phyloP scores from a whole-genome alignment of 53 echinoderm and acorn worm species.

The Astropecten irregularis region DNA sequence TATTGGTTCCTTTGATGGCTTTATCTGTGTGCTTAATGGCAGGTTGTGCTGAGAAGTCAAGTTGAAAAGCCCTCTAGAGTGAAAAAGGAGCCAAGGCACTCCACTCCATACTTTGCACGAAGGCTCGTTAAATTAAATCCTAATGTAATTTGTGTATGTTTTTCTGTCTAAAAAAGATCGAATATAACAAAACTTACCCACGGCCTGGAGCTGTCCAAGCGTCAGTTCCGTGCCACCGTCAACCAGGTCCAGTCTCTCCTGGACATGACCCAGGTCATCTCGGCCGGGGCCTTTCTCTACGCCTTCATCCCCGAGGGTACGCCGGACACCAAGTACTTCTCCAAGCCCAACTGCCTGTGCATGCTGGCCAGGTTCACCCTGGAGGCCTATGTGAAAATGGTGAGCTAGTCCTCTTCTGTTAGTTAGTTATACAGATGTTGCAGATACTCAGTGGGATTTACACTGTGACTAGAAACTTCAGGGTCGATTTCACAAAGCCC shows the following conservation, averaged over 20 bases:
- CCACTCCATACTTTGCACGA: no score
- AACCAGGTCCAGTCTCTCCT: slow-evolving; percentile 87
- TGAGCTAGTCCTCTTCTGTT: slow-evolving; percentile 1
- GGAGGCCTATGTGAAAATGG: slow-evolving; percentile 96
- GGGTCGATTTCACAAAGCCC: no score
- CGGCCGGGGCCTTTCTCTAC: slow-evolving; percentile 96
- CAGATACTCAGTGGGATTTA: no score
- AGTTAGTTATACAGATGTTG: background rate
- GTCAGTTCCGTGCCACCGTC: slow-evolving; percentile 82
- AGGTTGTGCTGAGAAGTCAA: no score
- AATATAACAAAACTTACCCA: slow-evolving; percentile 71
- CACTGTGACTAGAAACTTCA: no score
- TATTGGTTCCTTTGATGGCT: no score
- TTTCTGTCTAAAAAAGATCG: slow-evolving; percentile 45
- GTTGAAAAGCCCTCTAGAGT: no score
- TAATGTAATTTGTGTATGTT: no score
- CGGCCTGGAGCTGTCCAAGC: slow-evolving; percentile 84
- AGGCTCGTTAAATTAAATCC: no score
- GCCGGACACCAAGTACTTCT: slow-evolving; percentile 86
- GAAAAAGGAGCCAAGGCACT: no score
- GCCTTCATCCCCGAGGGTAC: slow-evolving; percentile 94
- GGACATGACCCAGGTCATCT: slow-evolving; percentile 95
- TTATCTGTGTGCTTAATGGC: no score
- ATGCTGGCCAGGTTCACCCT: slow-evolving; percentile 88
- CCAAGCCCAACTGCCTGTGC: slow-evolving; percentile 85